These are phyloP conservation scores for Hirtodrosophila histrioides DNA, from an alignment of 2,888 invertebrate species.

Conservation along the genomic window DNA sequence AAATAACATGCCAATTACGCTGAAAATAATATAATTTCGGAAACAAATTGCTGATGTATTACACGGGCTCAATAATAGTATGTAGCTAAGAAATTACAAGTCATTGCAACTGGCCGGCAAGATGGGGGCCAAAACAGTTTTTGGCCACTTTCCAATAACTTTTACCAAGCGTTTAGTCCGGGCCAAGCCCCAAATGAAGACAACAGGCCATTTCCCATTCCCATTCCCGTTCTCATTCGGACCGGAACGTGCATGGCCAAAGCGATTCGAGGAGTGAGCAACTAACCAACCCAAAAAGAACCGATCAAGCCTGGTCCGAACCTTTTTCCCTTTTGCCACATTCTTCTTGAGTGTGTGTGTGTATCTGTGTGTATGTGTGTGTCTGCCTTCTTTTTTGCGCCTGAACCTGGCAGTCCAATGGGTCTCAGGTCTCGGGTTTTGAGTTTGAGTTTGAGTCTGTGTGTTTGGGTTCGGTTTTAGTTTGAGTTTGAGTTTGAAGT, in stretches of 20 bases:
- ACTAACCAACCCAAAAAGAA: slow-evolving; percentile 50
- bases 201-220: slow-evolving; percentile 58
- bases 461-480: slow-evolving; percentile 33
- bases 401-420: slow-evolving; percentile 51
- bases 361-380: slow-evolving; percentile 19
- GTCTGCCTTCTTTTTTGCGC: slow-evolving; percentile 47
- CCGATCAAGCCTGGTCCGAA: slow-evolving; percentile 41
- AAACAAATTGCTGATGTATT: background rate
- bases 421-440: slow-evolving; percentile 32
- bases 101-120: slow-evolving; percentile 17
- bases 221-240: slow-evolving; percentile 8
- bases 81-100: slow-evolving; percentile 8
- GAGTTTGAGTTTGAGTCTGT: slow-evolving; percentile 41
- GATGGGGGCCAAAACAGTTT: slow-evolving; percentile 12
- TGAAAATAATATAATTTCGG: no score
- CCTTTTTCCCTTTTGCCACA: slow-evolving; percentile 60
- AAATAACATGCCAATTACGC: no score
- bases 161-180: slow-evolving; percentile 41
- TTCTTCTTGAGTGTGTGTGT: slow-evolving; percentile 32
- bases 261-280: slow-evolving; percentile 53
- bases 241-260: slow-evolving; percentile 59
- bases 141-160: slow-evolving; percentile 52
- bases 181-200: slow-evolving; percentile 57
- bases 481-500: slow-evolving; percentile 50
- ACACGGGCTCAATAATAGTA: slow-evolving; percentile 1